phyloP scores from a whole-genome alignment of 2,113 vertebrate species.

The Seriola quinqueradiata region DNA sequence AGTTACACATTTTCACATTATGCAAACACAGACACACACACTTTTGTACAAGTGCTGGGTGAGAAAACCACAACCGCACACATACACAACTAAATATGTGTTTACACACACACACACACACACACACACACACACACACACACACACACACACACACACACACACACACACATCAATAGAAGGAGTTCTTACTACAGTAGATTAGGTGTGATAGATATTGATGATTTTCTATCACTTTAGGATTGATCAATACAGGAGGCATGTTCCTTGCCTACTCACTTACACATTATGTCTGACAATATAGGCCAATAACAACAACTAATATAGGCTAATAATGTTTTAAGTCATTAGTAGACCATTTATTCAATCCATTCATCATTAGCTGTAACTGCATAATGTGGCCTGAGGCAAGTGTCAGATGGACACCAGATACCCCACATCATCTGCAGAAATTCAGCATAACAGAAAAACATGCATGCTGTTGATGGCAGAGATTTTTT shows the following conservation, averaged over 20 bases:
- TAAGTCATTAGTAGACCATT: constrained; percentile 14
- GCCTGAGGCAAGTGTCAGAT: constrained; percentile 48
- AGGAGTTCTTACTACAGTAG: constrained; percentile 23
- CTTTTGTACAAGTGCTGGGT: background rate
- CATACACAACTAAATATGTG: background rate
- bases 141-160: background rate
- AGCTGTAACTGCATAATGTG: background rate
- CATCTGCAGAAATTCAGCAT: constrained; percentile 35
- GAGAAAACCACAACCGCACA: background rate
- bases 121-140: background rate
- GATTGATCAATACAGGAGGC: constrained; percentile 38
- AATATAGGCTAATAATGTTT: background rate
- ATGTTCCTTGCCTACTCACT: background rate
- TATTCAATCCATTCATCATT: constrained; percentile 46
- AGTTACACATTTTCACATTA: background rate
- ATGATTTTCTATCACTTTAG: constrained; percentile 44
- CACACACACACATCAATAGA: background rate
- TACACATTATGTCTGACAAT: constrained; percentile 3
- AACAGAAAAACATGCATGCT: constrained; percentile 44
- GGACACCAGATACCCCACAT: constrained; percentile 28
- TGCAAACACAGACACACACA: constrained; percentile 1
- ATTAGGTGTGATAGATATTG: constrained; percentile 63
- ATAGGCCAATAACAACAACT: background rate
- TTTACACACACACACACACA: background rate
- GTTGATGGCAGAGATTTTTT: constrained; percentile 62